Conservation (phyloP, 2,888 invertebrate genomes). For the Stenolophus ochropezus region DNA sequence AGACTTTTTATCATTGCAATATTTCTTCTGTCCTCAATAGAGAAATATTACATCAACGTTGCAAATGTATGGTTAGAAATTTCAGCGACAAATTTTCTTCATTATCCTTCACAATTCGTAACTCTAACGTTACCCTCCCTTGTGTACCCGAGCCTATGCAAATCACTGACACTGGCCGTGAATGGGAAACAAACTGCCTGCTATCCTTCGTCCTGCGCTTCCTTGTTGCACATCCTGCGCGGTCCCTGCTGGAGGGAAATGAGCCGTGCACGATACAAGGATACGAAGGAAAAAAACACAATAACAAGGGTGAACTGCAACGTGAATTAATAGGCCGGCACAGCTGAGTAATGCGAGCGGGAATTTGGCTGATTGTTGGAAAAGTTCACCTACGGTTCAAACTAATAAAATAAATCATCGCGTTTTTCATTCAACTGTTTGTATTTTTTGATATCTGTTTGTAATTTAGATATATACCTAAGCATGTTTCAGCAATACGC, state of each 20-base stretch:
- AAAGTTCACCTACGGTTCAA: neutral
- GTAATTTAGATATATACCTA: too few relatives aligned
- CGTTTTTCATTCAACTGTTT: too few relatives aligned
- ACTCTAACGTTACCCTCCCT: neutral
- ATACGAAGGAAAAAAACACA: neutral
- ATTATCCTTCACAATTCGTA: neutral
- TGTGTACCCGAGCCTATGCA: neutral
- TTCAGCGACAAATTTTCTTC: neutral
- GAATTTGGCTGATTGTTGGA: neutral
- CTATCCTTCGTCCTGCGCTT: neutral
- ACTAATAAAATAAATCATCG: too few relatives aligned
- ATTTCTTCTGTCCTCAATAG: too few relatives aligned
- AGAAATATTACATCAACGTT: too few relatives aligned
- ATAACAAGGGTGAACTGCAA: neutral
- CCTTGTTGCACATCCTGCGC: neutral
- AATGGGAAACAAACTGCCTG: neutral
- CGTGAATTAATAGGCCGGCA: neutral
- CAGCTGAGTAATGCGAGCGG: neutral
- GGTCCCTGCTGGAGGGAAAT: neutral
- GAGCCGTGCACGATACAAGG: neutral
- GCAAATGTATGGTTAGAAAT: neutral
- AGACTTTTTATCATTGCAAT: too few relatives aligned
- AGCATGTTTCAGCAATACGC: too few relatives aligned
- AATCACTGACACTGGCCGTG: neutral
- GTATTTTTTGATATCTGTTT: too few relatives aligned